Base-by-base conservation (phyloP, 2,888 invertebrate genomes). In the Icerya purchasi region DNA sequence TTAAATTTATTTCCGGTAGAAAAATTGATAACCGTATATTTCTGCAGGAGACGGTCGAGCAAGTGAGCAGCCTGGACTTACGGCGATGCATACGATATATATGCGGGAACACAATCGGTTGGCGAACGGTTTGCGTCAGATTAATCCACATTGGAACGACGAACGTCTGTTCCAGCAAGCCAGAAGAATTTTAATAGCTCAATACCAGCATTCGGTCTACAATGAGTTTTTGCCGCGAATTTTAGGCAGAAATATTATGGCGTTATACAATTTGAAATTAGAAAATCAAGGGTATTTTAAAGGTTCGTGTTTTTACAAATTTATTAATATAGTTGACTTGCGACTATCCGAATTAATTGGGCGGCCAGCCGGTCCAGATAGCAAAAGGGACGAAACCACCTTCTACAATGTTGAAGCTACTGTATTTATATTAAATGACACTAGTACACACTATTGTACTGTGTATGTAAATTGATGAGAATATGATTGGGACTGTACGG, bases 151-250 rank as follows among this genome's bases (percentile, higher is more conserved):
- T 66, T 93, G 92, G 93, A 82, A 84, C 65, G 81, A 84, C 1
- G 89, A 91, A 61, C 80, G 83, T 57, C 72, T 90, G n/a, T 92
- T 83, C 72, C 84, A 88, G 65, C 82, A 88, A 66, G 76, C 85
- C 0, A 76, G 90, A 19, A 78, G 84, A 56, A 86, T 91, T 65
- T 69, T 87, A 53, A 77, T 82, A n/a, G 89, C 84, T 0, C 77
- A 83, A 69, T 76, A 84, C 65, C 85, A 89, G 61, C 90, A 91
- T 67, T 76, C 86, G 51, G 82, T 85, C 1, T 91, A 83, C 73
- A 90, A 88, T 68, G 91, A 91, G 71, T 92, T 87, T 75, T 72
- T 97, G 58, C 96, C 94, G 0, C 78, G 92, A 58, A 76, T 97
- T 54, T 77, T 96, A 14, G 91, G 93, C 3, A 88, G 86, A 55